A percentile compares a stretch with the other conserved stretches of the same genome.
phyloP scores from a whole-genome alignment of 2,113 vertebrate species.

The Mungos mungo region DNA sequence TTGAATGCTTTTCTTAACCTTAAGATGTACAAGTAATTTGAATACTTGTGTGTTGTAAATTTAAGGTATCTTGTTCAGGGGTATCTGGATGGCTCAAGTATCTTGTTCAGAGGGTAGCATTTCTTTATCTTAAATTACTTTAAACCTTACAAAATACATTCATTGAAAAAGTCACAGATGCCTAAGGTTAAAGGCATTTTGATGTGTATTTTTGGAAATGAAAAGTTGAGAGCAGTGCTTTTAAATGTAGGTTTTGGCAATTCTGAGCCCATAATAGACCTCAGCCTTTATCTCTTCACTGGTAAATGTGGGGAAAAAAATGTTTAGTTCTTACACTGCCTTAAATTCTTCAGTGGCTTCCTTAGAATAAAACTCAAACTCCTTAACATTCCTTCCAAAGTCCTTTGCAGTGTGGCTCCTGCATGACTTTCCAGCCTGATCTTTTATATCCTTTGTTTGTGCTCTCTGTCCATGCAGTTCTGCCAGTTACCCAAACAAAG shows the following conservation, averaged over 20 bases:
- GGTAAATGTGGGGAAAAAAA: neutral
- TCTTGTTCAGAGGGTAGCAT: neutral
- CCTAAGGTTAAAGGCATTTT: neutral
- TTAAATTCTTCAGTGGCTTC: neutral
- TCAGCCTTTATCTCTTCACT: neutral
- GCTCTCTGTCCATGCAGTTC: neutral
- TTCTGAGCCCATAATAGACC: neutral
- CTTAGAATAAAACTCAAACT: neutral
- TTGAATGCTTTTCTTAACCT: neutral
- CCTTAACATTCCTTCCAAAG: neutral
- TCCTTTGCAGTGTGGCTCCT: neutral
- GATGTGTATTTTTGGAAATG: neutral
- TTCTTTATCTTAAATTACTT: conserved; percentile 18
- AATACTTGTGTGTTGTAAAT: neutral
- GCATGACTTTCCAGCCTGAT: neutral
- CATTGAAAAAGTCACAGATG: neutral
- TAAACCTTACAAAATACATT: neutral
- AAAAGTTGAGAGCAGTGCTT: neutral
- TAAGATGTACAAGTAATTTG: neutral
- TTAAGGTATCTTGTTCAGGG: neutral
- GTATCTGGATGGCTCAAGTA: no score
- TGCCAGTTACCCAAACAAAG: neutral
- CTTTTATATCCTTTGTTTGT: neutral
- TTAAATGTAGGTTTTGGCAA: neutral
- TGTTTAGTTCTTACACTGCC: neutral